A percentile compares a stretch with the other conserved stretches of the same genome.
Conservation (phyloP, 2,797 vertebrate species). For the Sus cebifrons region DNA sequence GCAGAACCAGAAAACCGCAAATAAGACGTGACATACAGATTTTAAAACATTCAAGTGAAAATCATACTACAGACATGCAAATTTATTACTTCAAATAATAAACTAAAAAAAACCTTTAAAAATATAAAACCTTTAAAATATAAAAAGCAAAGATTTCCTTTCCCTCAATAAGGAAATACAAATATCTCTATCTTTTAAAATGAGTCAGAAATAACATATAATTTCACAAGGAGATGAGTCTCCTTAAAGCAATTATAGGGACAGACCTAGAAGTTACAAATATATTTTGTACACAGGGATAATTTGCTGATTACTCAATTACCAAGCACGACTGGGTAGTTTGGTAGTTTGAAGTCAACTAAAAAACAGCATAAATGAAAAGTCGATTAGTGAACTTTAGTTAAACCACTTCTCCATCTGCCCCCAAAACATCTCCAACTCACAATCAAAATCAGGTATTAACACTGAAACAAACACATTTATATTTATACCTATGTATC, state of each 20-base stretch:
- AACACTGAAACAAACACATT: background rate
- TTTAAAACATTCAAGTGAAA: constrained; percentile 6
- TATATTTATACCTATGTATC: background rate
- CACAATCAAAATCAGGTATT: background rate
- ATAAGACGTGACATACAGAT: background rate
- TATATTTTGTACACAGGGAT: background rate
- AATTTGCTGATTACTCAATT: background rate
- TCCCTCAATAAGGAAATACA: background rate
- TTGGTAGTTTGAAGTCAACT: background rate
- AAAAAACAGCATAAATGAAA: background rate
- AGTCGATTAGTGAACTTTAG: background rate
- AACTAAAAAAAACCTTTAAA: background rate
- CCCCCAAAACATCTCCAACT: background rate
- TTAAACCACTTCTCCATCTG: background rate
- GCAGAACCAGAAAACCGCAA: background rate
- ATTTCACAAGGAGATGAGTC: constrained; percentile 7
- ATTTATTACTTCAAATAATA: constrained; percentile 39
- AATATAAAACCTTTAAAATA: background rate
- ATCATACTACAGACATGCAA: background rate
- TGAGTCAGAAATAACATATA: background rate
- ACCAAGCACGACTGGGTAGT: background rate
- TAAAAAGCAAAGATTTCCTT: background rate
- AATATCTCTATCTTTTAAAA: background rate
- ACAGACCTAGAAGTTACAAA: background rate
- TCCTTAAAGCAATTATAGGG: background rate